Conservation (phyloP, 2,888 invertebrate genomes). For the Mamestra brassicae region DNA sequence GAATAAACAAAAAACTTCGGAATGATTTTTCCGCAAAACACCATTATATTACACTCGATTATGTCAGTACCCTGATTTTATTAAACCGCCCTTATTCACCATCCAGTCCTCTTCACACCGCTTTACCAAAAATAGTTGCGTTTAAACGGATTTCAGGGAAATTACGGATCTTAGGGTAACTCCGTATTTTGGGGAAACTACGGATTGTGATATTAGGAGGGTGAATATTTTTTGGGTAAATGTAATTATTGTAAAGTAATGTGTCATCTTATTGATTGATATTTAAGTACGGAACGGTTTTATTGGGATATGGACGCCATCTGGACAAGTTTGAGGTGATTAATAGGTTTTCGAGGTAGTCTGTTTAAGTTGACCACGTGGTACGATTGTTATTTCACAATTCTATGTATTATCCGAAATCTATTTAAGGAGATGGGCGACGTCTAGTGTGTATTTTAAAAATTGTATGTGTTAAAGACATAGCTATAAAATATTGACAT, state of each 20-base stretch:
- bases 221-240: slow-evolving; percentile 80
- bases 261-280: slow-evolving; percentile 69
- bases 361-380: too few species aligned
- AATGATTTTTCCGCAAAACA: slow-evolving; percentile 72
- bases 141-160: slow-evolving; percentile 80
- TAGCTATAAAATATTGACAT: too few species aligned
- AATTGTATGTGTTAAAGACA: too few species aligned
- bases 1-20: slow-evolving; percentile 27
- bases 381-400: too few species aligned
- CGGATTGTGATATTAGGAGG: slow-evolving; percentile 77
- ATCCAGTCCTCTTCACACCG: slow-evolving; percentile 71
- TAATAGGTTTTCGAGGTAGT: slow-evolving; percentile 36
- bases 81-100: slow-evolving; percentile 83
- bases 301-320: slow-evolving; percentile 60
- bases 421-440: too few species aligned
- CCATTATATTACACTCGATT: slow-evolving; percentile 84
- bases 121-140: slow-evolving; percentile 85
- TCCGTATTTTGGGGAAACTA: slow-evolving; percentile 77
- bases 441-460: too few species aligned
- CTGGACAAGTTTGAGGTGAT: slow-evolving; percentile 54
- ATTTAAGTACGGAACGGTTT: slow-evolving; percentile 64
- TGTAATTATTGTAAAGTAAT: slow-evolving; percentile 82
- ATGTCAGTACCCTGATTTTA: slow-evolving; percentile 80
- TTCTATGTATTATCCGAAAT: too few species aligned
- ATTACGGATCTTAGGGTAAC: slow-evolving; percentile 67